Base-by-base conservation (phyloP, 1,140 invertebrate species). In the Epicauta chinensis region DNA sequence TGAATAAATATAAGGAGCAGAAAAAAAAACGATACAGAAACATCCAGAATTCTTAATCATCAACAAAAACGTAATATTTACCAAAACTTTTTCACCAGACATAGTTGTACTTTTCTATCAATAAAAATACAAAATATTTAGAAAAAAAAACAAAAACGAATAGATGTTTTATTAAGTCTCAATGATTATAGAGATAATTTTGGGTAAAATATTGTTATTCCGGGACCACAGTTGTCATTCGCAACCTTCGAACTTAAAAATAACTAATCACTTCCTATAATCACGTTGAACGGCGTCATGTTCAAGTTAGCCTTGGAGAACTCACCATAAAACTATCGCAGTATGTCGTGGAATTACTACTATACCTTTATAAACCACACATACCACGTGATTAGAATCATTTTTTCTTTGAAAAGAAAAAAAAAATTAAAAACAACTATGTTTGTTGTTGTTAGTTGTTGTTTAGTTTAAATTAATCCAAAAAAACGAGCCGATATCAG, bases 181-280 rank as follows among this genome's bases (percentile, higher is more conserved):
- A 14, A 43, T 5, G 16, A 29, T n/a, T 11, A 29, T 31, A 7
- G 12, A 17, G 10, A 10, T 37, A 43, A 12, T 11, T 30, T n/a
- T 23, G 35, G n/a, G n/a, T n/a, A 3, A 23, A 23, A 23, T 5
- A 23, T 38, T 32, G 39, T 35, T 23, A 55, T 62, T 62, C 60
- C 60, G 60, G 60, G 60, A 57, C 58, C 58, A 49, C 45, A 9
- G 32, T 49, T 53, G 52, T 49, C 40, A 45, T 37, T 56, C 40
- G 30, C 55, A 66, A 56, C 64, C 62, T 66, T 64, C 62, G 51
- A 60, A 64, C 51, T 60, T n/a, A 53, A 57, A 66, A 61, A 66
- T 64, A 61, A 55, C 55, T 65, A 66, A 66, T 65, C 60, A 65
- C 61, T 66, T 66, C 64, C 64, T 64, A 65, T 64, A 63, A 66